phyloP scores from a whole-genome alignment of 2,888 invertebrate species.

The Pammene fasciana region DNA sequence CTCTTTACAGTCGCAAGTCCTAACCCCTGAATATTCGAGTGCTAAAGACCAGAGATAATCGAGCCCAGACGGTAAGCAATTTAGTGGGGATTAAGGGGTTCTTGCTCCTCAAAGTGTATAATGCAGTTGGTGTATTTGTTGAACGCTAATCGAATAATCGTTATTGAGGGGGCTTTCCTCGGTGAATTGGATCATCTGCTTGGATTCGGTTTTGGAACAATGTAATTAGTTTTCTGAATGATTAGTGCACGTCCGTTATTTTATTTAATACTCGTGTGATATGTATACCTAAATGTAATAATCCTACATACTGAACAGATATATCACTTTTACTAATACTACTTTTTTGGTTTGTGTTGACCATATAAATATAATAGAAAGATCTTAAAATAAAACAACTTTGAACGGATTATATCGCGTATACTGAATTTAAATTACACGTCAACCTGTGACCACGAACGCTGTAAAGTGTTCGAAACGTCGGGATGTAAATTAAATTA shows the following conservation, averaged over 20 bases:
- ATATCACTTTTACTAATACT: no score
- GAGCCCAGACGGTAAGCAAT: slow-evolving; percentile 63
- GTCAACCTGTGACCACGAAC: no score
- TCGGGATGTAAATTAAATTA: no score
- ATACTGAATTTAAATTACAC: no score
- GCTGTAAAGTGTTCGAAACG: no score
- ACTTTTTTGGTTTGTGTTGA: no score
- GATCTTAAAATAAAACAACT: no score
- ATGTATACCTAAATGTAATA: no score
- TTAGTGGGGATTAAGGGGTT: slow-evolving; percentile 63
- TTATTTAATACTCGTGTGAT: slow-evolving; percentile 1
- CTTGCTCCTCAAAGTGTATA: slow-evolving; percentile 61
- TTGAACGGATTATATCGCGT: no score
- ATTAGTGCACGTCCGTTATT: neutral
- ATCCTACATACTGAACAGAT: no score
- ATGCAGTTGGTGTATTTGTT: slow-evolving; percentile 64
- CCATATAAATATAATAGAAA: no score
- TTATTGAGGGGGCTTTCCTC: slow-evolving; percentile 51
- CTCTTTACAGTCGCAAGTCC: slow-evolving; percentile 7
- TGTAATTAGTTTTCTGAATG: slow-evolving; percentile 24
- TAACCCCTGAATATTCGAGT: slow-evolving; percentile 56
- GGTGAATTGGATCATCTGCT: slow-evolving; percentile 32
- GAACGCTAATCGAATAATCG: slow-evolving; percentile 63
- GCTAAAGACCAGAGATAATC: slow-evolving; percentile 60
- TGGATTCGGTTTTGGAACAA: slow-evolving; percentile 28